A percentile compares a stretch with the other conserved stretches of the same genome.
Evolutionary conservation across 2,888 invertebrate genomes (phyloP).

Genomic region (Gari tellinella): DNA sequence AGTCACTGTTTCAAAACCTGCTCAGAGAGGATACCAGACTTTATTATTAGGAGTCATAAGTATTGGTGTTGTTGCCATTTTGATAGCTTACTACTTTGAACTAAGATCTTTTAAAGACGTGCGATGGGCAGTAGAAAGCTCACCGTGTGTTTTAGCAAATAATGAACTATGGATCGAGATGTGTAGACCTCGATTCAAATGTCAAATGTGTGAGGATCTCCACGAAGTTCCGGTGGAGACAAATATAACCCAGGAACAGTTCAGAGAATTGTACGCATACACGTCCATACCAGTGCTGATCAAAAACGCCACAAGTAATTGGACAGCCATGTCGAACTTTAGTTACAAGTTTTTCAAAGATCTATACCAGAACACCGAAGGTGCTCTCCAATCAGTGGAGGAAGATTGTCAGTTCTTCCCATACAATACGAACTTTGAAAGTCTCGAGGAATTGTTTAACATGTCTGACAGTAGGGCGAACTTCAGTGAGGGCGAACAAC

Average conservation of each 20-base stretch:
- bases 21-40: too few relatives aligned
- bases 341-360: constrained; percentile 92
- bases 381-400: constrained; percentile 75
- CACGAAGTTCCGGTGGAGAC: constrained; percentile 88
- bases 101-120: too few relatives aligned
- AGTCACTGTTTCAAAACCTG: too few relatives aligned
- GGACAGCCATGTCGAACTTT: constrained; percentile 92
- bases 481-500: constrained; percentile 87
- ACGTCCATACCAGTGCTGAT: constrained; percentile 92
- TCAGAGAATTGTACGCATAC: constrained; percentile 89
- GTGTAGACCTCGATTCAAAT: constrained; percentile 92
- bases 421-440: constrained; percentile 93
- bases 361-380: constrained; percentile 87
- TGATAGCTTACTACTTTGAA: too few relatives aligned
- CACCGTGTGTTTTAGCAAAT: constrained; percentile 62
- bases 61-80: too few relatives aligned
- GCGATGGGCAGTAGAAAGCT: too few relatives aligned
- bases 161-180: constrained; percentile 76
- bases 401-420: constrained; percentile 96
- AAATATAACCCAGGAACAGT: constrained; percentile 88
- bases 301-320: constrained; percentile 91
- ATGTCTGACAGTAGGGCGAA: constrained; percentile 91
- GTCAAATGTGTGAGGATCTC: constrained; percentile 90
- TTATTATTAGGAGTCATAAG: too few relatives aligned
- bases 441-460: constrained; percentile 91